These are phyloP conservation scores for Aeoliscus strigatus DNA, from an alignment of 2,797 vertebrate genomes.

Conservation along the genomic window DNA sequence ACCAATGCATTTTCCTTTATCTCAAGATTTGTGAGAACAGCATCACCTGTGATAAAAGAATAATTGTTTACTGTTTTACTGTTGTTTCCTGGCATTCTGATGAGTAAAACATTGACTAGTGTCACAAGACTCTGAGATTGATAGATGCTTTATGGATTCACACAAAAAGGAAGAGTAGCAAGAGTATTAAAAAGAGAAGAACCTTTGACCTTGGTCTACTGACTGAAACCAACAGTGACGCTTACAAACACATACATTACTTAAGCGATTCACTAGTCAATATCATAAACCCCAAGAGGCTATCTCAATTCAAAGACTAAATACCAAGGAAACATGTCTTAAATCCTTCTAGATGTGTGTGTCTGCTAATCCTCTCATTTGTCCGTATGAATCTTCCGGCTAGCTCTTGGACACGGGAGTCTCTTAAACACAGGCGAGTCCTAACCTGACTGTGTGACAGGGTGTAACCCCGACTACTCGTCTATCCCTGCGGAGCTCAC, in stretches of 20 bases:
- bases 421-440: constrained; percentile 2
- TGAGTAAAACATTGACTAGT: not conserved
- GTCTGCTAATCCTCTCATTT: not conserved
- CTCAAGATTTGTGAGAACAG: constrained; percentile 87
- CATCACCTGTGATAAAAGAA: constrained; percentile 79
- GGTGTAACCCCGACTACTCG: constrained; percentile 45
- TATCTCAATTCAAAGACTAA: not conserved
- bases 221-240: not conserved
- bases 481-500: constrained; percentile 1
- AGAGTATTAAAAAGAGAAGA: not conserved
- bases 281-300: not conserved
- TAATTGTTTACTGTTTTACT: too few relatives aligned
- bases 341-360: not conserved
- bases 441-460: constrained; percentile 18
- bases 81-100: too few relatives aligned
- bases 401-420: not conserved
- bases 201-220: constrained; percentile 5
- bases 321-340: not conserved
- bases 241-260: not conserved
- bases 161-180: too few relatives aligned
- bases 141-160: too few relatives aligned
- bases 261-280: constrained; percentile 3
- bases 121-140: too few relatives aligned
- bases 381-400: not conserved
- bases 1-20: constrained; percentile 99